Conservation (phyloP, 2,113 vertebrate species). For the Alligator sinensis region DNA sequence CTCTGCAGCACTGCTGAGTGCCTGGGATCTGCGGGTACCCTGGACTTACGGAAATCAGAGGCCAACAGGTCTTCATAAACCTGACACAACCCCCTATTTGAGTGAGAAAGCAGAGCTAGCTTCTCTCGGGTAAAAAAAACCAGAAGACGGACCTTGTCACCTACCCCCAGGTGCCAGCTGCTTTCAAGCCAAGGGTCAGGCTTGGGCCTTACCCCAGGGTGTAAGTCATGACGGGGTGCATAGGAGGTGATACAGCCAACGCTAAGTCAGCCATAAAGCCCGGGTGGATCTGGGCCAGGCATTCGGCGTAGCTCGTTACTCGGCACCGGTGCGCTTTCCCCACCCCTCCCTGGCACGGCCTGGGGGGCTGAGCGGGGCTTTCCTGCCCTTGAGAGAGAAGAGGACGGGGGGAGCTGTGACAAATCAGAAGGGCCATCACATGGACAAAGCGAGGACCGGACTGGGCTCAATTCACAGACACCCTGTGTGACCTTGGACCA, state of each 20-base stretch:
- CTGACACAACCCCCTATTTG: too few species aligned
- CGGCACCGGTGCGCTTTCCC: not conserved
- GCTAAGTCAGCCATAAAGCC: not conserved
- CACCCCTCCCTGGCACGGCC: not conserved
- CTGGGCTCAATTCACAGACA: not conserved
- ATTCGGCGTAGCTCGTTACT: not conserved
- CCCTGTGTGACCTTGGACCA: not conserved
- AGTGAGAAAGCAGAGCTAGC: not conserved
- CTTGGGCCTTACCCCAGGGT: not conserved
- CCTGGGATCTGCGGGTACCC: not conserved
- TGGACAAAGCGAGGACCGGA: not conserved
- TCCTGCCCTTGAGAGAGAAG: not conserved
- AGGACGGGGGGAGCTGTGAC: not conserved
- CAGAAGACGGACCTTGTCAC: not conserved
- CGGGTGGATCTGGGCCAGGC: not conserved
- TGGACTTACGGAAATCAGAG: not conserved
- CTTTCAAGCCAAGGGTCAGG: not conserved
- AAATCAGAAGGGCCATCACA: not conserved
- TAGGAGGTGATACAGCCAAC: not conserved
- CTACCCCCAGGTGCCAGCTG: not conserved
- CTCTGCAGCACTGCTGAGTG: fast-evolving
- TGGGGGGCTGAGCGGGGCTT: not conserved
- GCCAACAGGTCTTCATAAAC: not conserved
- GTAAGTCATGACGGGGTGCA: not conserved
- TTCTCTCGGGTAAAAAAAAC: not conserved